These are phyloP conservation scores for Crenuchus spilurus DNA, from an alignment of 2,797 vertebrate genomes.

Conservation along the genomic window DNA sequence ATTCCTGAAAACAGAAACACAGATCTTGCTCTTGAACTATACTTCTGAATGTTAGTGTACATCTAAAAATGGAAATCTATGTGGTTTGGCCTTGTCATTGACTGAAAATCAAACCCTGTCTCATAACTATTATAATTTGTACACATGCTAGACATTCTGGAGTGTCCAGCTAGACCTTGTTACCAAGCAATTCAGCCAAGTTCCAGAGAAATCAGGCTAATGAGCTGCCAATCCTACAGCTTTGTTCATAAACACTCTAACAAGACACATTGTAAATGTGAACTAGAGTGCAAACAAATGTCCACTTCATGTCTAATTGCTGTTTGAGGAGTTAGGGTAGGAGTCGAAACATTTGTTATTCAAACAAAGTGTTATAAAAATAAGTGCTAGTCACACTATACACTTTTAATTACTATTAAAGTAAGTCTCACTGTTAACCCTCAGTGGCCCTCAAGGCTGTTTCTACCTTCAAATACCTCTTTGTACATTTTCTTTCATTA, in stretches of 20 bases:
- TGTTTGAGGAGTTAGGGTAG: background rate
- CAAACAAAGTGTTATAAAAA: background rate
- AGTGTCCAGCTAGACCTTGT: background rate
- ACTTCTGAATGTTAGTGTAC: no score
- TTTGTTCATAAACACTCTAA: background rate
- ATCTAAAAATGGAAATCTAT: background rate
- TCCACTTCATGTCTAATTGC: background rate
- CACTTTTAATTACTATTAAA: background rate
- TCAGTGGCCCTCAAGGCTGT: no score
- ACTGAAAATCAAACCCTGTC: background rate
- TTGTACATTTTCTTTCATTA: no score
- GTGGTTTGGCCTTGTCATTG: background rate
- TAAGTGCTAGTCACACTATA: background rate
- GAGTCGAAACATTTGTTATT: background rate
- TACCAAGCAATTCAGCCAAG: background rate
- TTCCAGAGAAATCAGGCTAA: background rate
- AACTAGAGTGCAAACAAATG: slow-evolving; percentile 4
- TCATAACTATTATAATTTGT: background rate
- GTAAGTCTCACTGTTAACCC: no score
- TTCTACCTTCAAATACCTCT: no score
- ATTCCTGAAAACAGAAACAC: no score
- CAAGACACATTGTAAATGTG: background rate
- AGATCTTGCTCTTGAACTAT: no score
- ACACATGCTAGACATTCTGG: background rate
- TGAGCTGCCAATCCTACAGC: background rate